Evolutionary conservation across 2,888 invertebrate genomes (phyloP), one percentile per base, ranked within the genome.

Genomic region (Monoplex corrugatus): DNA sequence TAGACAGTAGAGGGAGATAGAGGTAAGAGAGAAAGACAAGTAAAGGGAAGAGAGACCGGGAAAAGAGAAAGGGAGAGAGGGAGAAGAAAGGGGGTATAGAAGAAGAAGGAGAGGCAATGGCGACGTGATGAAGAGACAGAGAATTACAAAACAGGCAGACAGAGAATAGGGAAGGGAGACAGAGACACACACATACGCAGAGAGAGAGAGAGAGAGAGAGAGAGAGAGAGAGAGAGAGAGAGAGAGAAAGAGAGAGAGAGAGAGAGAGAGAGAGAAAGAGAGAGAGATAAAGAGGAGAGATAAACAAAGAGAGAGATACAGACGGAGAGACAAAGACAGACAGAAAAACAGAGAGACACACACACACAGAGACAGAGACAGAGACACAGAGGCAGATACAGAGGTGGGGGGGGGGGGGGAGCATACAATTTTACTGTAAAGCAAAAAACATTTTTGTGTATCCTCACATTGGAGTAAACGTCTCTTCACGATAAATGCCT

Each of bases 181-280:
- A 63, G 35, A 63, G 16, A 68, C 28, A 43, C 19, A 86, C 63
- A 86, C 8, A 86, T 38, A 86, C 32, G 38, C 35, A 86, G 63
- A 86, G 86, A 63, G 57, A 86, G 86, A 86, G 86, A 86, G 86
- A 86, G 86, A 85, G 85, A 85, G 85, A 57, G 43, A 44, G 1
- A 87, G 87, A 87, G n/a, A 57, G 43, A 87, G 75, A 87, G n/a
- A 72, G 75, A 68, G 72, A 75, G 40, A 72, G 87, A 72, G 43
- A 87, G 87, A 40, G 43, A 38, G 44, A 87, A 28, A 72, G 72
- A 57, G 28, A 44, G 28, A 45, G 84, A 44, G 0, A 84, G 84
- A 84, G 28, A 44, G 8, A 44, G 84, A 84, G 28, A 13, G 68
- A 68, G 16, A 68, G 68, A 68, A n/a, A 68, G 68, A 68, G 68